Percentiles rank a stretch among this genome's conserved stretches.
These are phyloP conservation scores for Odocoileus hemionus DNA, from an alignment of 2,113 vertebrate genomes.

Conservation along the genomic window DNA sequence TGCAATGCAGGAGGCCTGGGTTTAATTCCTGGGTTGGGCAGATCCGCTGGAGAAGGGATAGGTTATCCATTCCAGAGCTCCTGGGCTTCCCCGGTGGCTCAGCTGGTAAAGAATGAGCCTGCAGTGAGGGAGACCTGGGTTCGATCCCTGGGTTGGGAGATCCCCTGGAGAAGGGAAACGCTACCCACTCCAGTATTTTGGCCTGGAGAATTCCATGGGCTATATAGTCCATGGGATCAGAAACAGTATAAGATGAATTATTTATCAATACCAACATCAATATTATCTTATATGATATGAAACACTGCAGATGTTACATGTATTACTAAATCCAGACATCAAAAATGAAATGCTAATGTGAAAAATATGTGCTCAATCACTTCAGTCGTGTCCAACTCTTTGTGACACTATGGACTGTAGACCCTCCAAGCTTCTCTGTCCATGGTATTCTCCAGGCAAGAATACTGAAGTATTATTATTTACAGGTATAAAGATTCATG, in stretches of 20 bases:
- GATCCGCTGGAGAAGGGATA: neutral
- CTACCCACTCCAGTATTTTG: neutral
- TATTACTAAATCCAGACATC: neutral
- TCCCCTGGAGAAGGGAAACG: neutral
- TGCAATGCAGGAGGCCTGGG: neutral
- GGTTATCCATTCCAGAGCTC: neutral
- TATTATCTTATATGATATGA: neutral
- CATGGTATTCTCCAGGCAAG: neutral
- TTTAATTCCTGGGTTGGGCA: neutral
- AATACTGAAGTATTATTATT: neutral
- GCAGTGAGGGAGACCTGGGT: neutral
- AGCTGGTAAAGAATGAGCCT: neutral
- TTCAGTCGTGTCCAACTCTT: neutral
- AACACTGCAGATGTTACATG: neutral
- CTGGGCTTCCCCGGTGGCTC: neutral
- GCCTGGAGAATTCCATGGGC: neutral
- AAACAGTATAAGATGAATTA: neutral
- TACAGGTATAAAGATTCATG: neutral
- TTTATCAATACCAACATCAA: neutral
- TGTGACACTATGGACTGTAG: neutral
- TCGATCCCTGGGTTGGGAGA: neutral
- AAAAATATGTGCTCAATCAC: accelerated
- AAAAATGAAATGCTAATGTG: neutral
- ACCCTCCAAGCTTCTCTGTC: neutral
- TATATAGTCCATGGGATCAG: neutral